Evolutionary conservation across 53 echinoderm and acorn worm genomes (phyloP), one percentile per base, ranked within the genome.

Genomic region (Hippasteria phrygiana): DNA sequence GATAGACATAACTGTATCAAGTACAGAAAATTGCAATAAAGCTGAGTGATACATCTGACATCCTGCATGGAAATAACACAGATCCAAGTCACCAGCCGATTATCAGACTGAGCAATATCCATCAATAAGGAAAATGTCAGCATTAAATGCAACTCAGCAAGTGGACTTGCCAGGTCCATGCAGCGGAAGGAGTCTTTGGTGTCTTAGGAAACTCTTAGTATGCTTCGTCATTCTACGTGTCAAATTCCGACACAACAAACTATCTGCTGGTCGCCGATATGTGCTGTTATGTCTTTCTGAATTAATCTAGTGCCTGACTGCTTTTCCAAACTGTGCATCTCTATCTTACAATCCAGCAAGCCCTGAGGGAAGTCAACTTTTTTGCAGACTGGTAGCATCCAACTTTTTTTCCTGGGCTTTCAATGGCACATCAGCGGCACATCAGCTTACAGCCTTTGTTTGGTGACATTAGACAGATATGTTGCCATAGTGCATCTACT

Each of bases 401-500:
- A 8, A 5, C 12, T 78, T 45, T n/a, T 8, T 53, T 27, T 33
- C 32, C 17, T 9, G 22, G 37, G 17, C 33, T 1, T 3, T 35
- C 1, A 1, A 31, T 45, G 32, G 55, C 36, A 20, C 18, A 1
- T 20, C 75, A 11, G 17, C 75, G 43, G 45, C n/a, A n/a, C n/a
- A n/a, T n/a, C n/a, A n/a, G n/a, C n/a, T n/a, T n/a, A n/a, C n/a
- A n/a, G n/a, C n/a, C n/a, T n/a, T n/a, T n/a, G 78, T 46, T 22
- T 78, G 51, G 55, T 78, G 35, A 78, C 78, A 18, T 55, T 51
- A 17, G 78, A 78, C 17, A 51, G 78, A 29, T 78, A 55, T 35
- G 53, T 78, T 17, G 78, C 54, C 51, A 78, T 78, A 53, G 78
- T 78, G 31, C 55, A 78, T 46, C 78, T 55, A 36, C 78, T 78